phyloP scores from a whole-genome alignment of 2,797 vertebrate genomes.

The Alauda arvensis region DNA sequence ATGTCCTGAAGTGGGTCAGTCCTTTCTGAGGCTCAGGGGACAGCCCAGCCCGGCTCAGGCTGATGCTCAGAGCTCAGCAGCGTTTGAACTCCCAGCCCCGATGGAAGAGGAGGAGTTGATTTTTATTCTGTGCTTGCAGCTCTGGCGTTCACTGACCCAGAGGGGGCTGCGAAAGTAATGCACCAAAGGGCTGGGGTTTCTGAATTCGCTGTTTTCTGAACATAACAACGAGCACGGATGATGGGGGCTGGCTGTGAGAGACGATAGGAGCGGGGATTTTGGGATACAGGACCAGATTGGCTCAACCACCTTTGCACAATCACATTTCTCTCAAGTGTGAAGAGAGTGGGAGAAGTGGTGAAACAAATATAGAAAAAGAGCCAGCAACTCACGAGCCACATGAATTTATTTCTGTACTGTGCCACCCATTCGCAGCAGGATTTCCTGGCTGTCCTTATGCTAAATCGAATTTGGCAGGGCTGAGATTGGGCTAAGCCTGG shows the following conservation, averaged over 20 bases:
- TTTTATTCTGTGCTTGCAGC: neutral
- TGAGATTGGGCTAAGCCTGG: neutral
- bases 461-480: neutral
- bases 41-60: neutral
- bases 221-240: neutral
- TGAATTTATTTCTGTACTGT: neutral
- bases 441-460: neutral
- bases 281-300: neutral
- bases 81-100: neutral
- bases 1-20: slow-evolving; percentile 48
- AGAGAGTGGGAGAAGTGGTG: neutral
- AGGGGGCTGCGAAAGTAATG: neutral
- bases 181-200: neutral
- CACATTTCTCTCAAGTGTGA: neutral
- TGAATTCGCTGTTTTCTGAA: neutral
- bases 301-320: neutral
- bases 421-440: neutral
- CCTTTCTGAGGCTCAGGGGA: neutral
- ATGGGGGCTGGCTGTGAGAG: neutral
- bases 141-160: neutral
- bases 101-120: fast-evolving
- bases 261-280: neutral
- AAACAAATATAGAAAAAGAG: neutral
- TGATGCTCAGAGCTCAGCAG: neutral
- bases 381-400: neutral